Percentiles rank a stretch among this genome's conserved stretches.
These are phyloP conservation scores for Sparidentex hasta DNA, from an alignment of 2,797 vertebrate species.

Conservation along the genomic window DNA sequence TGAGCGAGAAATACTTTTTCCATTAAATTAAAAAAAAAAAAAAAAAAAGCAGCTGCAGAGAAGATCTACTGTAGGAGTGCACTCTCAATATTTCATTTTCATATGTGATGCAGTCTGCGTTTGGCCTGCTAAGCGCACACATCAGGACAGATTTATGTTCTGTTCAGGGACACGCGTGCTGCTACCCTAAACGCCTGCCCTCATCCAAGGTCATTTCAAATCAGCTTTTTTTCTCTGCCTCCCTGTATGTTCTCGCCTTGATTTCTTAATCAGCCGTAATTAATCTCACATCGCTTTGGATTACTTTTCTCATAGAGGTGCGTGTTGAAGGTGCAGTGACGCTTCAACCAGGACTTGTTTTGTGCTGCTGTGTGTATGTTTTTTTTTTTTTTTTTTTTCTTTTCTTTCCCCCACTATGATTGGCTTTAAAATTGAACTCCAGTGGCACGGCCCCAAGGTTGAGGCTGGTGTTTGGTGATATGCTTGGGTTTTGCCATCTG, in stretches of 20 bases:
- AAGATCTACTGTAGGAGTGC: neutral
- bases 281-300: constrained; percentile 65
- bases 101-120: constrained; percentile 3
- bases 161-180: neutral
- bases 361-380: neutral
- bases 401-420: neutral
- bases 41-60: neutral
- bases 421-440: constrained; percentile 51
- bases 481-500: constrained; percentile 38
- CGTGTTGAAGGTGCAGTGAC: constrained; percentile 26
- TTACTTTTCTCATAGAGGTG: constrained; percentile 38
- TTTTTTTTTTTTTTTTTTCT: no score
- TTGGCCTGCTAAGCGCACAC: constrained; percentile 17
- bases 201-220: constrained; percentile 52
- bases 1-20: constrained; percentile 11
- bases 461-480: constrained; percentile 51
- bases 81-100: constrained; percentile 10
- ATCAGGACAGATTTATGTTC: constrained; percentile 38
- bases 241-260: constrained; percentile 31
- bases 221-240: constrained; percentile 2
- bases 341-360: constrained; percentile 2
- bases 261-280: constrained; percentile 69
- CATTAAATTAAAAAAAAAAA: constrained; percentile 6
- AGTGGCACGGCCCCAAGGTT: constrained; percentile 62
- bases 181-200: constrained; percentile 31